These are phyloP conservation scores for Peromyscus aztecus DNA, from an alignment of 2,797 vertebrate genomes.

Conservation along the genomic window DNA sequence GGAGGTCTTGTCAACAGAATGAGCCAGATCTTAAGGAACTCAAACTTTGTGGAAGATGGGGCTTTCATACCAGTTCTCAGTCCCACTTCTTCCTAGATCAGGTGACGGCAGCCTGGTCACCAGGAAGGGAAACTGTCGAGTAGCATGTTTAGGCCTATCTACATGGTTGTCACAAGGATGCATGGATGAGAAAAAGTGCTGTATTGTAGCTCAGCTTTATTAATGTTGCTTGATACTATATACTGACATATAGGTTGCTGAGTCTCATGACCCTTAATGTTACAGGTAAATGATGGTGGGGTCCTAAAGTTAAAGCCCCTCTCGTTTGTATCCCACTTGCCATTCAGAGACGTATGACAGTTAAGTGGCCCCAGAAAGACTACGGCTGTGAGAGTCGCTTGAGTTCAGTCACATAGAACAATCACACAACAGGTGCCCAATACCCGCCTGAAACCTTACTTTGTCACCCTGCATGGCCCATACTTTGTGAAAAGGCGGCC, in stretches of 20 bases:
- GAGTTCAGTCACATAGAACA: neutral
- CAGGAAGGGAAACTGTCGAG: conserved; percentile 4
- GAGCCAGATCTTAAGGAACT: conserved; percentile 65
- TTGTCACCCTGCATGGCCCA: neutral
- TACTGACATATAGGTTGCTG: conserved; percentile 1
- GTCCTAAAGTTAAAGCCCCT: conserved; percentile 11
- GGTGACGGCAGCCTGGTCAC: neutral
- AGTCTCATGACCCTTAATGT: neutral
- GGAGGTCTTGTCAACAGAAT: conserved; percentile 42
- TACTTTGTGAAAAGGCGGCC: neutral
- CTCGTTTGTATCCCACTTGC: neutral
- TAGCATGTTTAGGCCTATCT: conserved; percentile 47
- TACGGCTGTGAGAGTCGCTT: neutral
- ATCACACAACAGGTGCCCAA: neutral
- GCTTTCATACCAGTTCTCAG: conserved; percentile 42
- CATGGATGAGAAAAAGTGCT: neutral
- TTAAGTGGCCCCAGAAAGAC: neutral
- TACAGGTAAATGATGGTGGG: neutral
- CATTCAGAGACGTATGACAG: neutral
- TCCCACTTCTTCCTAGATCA: conserved; percentile 39
- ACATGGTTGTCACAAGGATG: conserved; percentile 8
- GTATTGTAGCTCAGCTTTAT: conserved; percentile 11
- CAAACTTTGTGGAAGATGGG: conserved; percentile 44
- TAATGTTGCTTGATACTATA: neutral
- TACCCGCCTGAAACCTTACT: neutral